These are phyloP conservation scores for Chlorospingus flavigularis DNA, from an alignment of 2,797 vertebrate species.

Conservation along the genomic window DNA sequence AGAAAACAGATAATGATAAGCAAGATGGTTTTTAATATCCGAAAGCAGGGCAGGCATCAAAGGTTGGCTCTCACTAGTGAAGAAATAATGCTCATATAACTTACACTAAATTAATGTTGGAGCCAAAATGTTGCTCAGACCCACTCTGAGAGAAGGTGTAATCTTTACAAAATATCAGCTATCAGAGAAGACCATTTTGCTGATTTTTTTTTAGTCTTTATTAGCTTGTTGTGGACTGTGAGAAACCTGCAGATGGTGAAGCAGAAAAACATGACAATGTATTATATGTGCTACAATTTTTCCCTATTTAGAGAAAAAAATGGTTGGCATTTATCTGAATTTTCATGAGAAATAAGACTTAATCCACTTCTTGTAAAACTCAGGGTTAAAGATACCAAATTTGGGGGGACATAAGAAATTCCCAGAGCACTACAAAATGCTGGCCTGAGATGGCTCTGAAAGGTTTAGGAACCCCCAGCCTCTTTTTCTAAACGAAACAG, in stretches of 20 bases:
- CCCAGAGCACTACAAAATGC: not conserved
- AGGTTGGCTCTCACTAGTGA: not conserved
- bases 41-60: not conserved
- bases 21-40: not conserved
- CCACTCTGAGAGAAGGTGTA: not conserved
- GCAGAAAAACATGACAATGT: not conserved
- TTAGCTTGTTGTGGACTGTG: not conserved
- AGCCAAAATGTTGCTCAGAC: not conserved
- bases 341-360: not conserved
- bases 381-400: not conserved
- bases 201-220: not conserved
- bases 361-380: not conserved
- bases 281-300: not conserved
- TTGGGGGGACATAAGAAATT: not conserved
- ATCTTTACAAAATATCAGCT: not conserved
- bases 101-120: not conserved
- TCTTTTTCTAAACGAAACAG: not conserved
- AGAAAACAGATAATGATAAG: not conserved
- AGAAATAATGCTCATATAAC: not conserved
- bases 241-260: not conserved
- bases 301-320: not conserved
- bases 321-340: not conserved
- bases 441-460: not conserved
- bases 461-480: not conserved
- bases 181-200: rapidly evolving